Conservation (phyloP, 2,888 invertebrate species). For the Ectemnius cavifrons region DNA sequence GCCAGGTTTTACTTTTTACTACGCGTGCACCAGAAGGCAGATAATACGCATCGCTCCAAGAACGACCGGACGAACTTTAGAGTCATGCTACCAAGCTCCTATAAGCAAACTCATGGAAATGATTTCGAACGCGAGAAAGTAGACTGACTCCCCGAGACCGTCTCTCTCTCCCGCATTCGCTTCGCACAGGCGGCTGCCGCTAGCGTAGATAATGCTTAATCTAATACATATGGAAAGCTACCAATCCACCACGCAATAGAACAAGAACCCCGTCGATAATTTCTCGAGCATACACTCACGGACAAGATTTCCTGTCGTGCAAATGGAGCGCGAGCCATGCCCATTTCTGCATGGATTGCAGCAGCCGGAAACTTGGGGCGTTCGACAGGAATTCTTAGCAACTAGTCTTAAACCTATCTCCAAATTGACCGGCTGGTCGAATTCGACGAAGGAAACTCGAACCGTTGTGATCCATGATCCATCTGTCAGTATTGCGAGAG, state of each 20-base stretch:
- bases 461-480: not conserved
- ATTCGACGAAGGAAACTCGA: not conserved
- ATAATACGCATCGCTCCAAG: not conserved
- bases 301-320: not conserved
- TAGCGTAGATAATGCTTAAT: not conserved
- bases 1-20: not conserved
- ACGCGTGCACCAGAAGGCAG: not conserved
- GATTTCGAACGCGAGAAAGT: not conserved
- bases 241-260: not conserved
- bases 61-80: not conserved
- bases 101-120: not conserved
- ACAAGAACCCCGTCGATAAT: not conserved
- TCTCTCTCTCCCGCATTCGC: not conserved
- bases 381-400: too few relatives aligned
- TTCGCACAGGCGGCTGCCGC: not conserved
- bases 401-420: not conserved
- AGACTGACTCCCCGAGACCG: not conserved
- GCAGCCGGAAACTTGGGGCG: not conserved
- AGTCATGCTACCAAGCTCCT: not conserved
- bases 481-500: not conserved
- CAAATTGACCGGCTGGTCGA: not conserved
- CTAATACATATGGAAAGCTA: slow-evolving; percentile 2
- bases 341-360: not conserved
- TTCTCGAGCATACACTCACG: not conserved
- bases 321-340: not conserved